These are phyloP conservation scores for Apostichopus leukothele DNA, from an alignment of 53 echinoderm and acorn worm genomes.

Conservation along the genomic window DNA sequence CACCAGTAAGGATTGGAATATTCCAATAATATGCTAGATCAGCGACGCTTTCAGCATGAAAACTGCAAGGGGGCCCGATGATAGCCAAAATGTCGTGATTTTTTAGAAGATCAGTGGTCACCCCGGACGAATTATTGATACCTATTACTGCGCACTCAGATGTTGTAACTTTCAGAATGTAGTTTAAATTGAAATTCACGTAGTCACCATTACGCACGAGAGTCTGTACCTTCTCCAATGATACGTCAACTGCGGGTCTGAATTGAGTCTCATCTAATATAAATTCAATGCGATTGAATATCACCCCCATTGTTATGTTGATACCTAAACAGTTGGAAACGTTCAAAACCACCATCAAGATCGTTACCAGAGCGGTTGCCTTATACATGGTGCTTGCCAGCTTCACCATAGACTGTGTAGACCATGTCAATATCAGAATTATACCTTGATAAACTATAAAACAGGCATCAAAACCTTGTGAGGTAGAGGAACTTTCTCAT, in stretches of 20 bases:
- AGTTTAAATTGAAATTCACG: not conserved
- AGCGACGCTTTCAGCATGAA: slow-evolving; percentile 41
- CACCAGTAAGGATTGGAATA: slow-evolving; percentile 58
- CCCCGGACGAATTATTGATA: slow-evolving; percentile 39
- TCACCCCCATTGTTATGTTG: not conserved
- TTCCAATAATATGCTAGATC: slow-evolving; percentile 70
- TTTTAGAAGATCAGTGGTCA: not conserved
- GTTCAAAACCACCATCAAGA: too few species aligned
- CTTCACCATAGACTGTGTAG: too few species aligned
- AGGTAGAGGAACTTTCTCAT: too few species aligned
- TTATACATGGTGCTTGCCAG: too few species aligned
- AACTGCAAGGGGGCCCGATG: slow-evolving; percentile 52
- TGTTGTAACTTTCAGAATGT: not conserved
- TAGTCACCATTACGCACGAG: not conserved
- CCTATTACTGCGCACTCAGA: not conserved
- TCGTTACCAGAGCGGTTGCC: too few species aligned
- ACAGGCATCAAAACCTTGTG: too few species aligned
- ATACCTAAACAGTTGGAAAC: too few species aligned
- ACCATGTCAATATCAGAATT: too few species aligned
- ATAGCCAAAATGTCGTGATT: slow-evolving; percentile 36
- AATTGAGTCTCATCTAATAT: not conserved
- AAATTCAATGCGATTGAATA: not conserved
- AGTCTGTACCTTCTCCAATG: not conserved
- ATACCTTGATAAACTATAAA: too few species aligned
- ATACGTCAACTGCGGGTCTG: not conserved